Evolutionary conservation across 53 echinoderm and acorn worm species (phyloP), one percentile per base, ranked within the genome.

Genomic region (Actinopyga echinites): DNA sequence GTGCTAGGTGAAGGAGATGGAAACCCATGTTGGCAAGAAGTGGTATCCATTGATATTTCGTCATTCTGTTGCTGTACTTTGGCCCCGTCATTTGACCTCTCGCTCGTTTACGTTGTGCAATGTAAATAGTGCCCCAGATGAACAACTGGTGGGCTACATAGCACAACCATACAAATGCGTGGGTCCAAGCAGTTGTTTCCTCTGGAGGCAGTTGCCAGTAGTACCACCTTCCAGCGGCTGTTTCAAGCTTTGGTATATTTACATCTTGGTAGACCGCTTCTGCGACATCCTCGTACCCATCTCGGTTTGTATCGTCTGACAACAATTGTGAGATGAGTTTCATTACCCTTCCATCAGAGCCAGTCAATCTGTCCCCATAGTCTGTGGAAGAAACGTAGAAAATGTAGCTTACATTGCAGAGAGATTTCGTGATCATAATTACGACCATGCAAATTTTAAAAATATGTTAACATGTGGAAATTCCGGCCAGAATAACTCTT

Each of bases 171-270:
- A 71, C 77, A 56, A 84, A 20, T 12, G n/a, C 77, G n/a, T 79
- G 35, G n/a, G 84, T 84, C 29, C 64, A 44, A 10, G 57, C 43
- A 8, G 66, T 85, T 34, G 64, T 85, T 11, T 84, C 59, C 6
- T 32, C 69, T 5, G 85, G 84, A 5, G 82, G 82, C 20, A 89
- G 58, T 57, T 89, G 58, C 89, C 89, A 89, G 57, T 89, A 89
- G 84, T 89, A 84, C 89, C 89, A 89, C 22, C 84, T 60, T 10
- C 49, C 43, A 6, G 64, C 9, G 8, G 89, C 89, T 31, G 60
- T 71, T n/a, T 77, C 56, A 32, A 77, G 77, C 55, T 54, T 55
- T 77, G 77, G 77, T 77, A 77, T 77, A 77, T 77, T 77, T 53
- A 77, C 29, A 28, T 54, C 57, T 23, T 13, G 42, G 26, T 71